Conservation (phyloP, 2,113 vertebrate species). For the Pimephales promelas region DNA sequence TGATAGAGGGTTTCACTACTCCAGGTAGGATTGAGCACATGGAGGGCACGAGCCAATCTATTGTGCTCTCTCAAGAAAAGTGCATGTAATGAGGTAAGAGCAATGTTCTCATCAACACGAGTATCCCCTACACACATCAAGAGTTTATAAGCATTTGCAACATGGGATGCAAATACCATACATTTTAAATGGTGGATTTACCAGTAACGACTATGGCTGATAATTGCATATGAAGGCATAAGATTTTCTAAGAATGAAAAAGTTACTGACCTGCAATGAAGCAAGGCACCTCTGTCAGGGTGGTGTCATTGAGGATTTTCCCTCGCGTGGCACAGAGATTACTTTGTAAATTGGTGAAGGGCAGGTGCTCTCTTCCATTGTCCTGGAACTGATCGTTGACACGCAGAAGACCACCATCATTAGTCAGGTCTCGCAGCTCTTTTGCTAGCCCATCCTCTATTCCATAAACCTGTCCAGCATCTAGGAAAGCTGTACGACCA, state of each 20-base stretch:
- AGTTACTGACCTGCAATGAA: slow-evolving; percentile 72
- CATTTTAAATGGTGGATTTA: not conserved
- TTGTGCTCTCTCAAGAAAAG: slow-evolving; percentile 80
- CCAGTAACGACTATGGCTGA: not conserved
- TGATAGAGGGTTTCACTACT: slow-evolving; percentile 76
- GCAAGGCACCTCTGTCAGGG: slow-evolving; percentile 72
- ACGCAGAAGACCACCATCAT: slow-evolving; percentile 65
- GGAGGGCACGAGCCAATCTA: slow-evolving; percentile 73
- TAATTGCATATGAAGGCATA: not conserved
- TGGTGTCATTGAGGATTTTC: slow-evolving; percentile 62
- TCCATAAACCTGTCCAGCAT: slow-evolving; percentile 75
- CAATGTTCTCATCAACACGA: slow-evolving; percentile 75
- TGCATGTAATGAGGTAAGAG: slow-evolving; percentile 73
- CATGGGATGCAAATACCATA: not conserved
- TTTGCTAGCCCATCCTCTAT: slow-evolving; percentile 64
- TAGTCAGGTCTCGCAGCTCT: slow-evolving; percentile 65
- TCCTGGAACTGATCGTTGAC: slow-evolving; percentile 71
- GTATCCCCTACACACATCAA: slow-evolving; percentile 67
- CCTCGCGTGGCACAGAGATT: slow-evolving; percentile 69
- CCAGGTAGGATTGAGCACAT: slow-evolving; percentile 71
- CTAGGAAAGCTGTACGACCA: slow-evolving; percentile 73
- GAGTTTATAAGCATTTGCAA: not conserved
- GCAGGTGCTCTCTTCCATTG: slow-evolving; percentile 71
- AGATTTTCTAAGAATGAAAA: not conserved
- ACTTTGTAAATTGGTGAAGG: slow-evolving; percentile 59